Percentiles rank a stretch among this genome's conserved stretches.
These are phyloP conservation scores for Chromoteleia sp. DNA, from an alignment of 2,888 invertebrate species.

Conservation along the genomic window DNA sequence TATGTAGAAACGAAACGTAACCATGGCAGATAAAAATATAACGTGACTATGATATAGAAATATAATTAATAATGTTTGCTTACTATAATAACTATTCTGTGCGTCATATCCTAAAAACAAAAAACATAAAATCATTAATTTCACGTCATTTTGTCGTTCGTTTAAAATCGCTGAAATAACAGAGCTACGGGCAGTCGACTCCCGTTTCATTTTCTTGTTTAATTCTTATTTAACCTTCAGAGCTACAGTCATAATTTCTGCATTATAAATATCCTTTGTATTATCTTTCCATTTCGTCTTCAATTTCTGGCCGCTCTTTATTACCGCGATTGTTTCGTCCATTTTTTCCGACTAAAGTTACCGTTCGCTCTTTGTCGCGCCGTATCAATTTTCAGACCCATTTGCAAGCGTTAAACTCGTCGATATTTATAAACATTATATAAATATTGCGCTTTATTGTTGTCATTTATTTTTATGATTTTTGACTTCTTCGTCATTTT, in stretches of 20 bases:
- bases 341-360: conserved; percentile 25
- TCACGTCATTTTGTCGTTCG: conserved; percentile 3
- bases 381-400: conserved; percentile 39
- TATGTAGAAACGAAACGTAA: conserved; percentile 36
- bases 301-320: conserved; percentile 61
- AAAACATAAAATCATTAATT: conserved; percentile 51
- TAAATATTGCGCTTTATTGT: background rate
- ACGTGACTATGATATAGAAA: conserved; percentile 39
- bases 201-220: conserved; percentile 1
- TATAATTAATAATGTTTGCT: conserved; percentile 58
- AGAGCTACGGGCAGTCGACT: conserved; percentile 5
- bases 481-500: conserved; percentile 26
- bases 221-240: conserved; percentile 19
- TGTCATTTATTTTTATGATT: conserved; percentile 13
- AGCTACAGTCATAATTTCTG: conserved; percentile 20
- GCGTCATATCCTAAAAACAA: conserved; percentile 64
- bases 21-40: conserved; percentile 22
- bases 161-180: conserved; percentile 37
- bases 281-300: conserved; percentile 64
- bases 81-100: conserved; percentile 68
- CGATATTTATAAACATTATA: background rate
- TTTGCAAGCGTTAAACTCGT: conserved; percentile 26
- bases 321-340: conserved; percentile 39
- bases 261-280: conserved; percentile 39
- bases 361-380: conserved; percentile 2